Percentiles rank a stretch among this genome's conserved stretches.
phyloP scores from a whole-genome alignment of 2,113 vertebrate genomes.

The Rhinoderma darwinii region DNA sequence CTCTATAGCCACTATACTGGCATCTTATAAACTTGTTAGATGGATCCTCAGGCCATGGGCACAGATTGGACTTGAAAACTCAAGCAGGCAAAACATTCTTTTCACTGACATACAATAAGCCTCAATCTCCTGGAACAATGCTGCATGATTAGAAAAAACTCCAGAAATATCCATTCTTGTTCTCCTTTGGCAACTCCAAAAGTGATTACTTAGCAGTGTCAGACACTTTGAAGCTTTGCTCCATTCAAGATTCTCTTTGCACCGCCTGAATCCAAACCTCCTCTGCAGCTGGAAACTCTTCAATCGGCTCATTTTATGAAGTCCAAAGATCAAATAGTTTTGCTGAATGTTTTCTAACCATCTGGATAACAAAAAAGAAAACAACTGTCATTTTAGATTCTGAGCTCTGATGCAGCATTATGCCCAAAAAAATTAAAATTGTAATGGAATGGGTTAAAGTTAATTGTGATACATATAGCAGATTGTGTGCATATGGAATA shows the following conservation, averaged over 20 bases:
- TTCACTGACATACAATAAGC: conserved; percentile 51
- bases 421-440: neutral
- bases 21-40: neutral
- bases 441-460: neutral
- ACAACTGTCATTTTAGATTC: neutral
- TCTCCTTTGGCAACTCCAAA: conserved; percentile 64
- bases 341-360: conserved; percentile 51
- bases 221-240: conserved; percentile 60
- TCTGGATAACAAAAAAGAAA: conserved; percentile 44
- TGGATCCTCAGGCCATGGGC: neutral
- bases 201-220: conserved; percentile 64
- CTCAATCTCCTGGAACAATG: conserved; percentile 48
- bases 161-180: conserved; percentile 58
- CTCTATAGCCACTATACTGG: neutral
- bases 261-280: conserved; percentile 51
- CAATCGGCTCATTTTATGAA: conserved; percentile 50
- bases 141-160: conserved; percentile 54
- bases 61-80: neutral
- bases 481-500: neutral
- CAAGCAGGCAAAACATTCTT: conserved; percentile 42
- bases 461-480: neutral
- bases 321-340: conserved; percentile 41
- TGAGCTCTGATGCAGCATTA: conserved; percentile 24
- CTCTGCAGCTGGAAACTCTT: conserved; percentile 56
- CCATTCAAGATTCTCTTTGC: neutral